Percentiles rank a stretch among this genome's conserved stretches.
Evolutionary conservation across 2,797 vertebrate species (phyloP).

Genomic region (Muscicapa striata): DNA sequence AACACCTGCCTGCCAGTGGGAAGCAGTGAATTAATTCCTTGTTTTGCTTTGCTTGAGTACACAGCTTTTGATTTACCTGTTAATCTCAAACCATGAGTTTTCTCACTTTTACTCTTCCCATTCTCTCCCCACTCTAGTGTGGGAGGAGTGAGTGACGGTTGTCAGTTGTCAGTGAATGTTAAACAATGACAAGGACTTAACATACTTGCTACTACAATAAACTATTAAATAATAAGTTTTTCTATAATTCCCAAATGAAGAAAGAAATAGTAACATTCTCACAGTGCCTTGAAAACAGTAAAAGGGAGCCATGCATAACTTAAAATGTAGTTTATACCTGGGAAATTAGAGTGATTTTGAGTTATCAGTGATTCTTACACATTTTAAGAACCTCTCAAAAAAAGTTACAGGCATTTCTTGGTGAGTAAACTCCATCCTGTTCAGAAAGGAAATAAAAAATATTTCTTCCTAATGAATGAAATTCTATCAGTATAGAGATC

Average conservation of each 20-base stretch:
- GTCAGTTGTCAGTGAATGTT: fast-evolving
- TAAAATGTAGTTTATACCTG: neutral
- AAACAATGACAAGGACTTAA: neutral
- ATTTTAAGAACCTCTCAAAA: neutral
- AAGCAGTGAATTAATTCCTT: neutral
- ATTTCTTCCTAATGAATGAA: neutral
- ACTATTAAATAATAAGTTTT: neutral
- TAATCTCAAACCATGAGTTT: neutral
- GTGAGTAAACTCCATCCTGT: neutral
- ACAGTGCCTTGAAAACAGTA: neutral
- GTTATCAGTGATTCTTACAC: neutral
- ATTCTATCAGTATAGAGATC: neutral
- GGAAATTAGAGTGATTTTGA: neutral
- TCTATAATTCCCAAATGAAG: neutral
- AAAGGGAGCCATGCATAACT: neutral
- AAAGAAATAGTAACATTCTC: neutral
- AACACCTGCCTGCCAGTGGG: neutral
- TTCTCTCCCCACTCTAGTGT: neutral
- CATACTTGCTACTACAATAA: neutral
- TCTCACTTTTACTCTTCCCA: neutral
- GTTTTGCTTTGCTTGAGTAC: neutral
- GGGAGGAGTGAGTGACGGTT: neutral
- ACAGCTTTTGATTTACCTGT: neutral
- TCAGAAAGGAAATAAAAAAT: neutral
- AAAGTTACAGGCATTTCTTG: neutral